These are phyloP conservation scores for Oxytorus armatus DNA, from an alignment of 2,888 invertebrate genomes.

Conservation along the genomic window DNA sequence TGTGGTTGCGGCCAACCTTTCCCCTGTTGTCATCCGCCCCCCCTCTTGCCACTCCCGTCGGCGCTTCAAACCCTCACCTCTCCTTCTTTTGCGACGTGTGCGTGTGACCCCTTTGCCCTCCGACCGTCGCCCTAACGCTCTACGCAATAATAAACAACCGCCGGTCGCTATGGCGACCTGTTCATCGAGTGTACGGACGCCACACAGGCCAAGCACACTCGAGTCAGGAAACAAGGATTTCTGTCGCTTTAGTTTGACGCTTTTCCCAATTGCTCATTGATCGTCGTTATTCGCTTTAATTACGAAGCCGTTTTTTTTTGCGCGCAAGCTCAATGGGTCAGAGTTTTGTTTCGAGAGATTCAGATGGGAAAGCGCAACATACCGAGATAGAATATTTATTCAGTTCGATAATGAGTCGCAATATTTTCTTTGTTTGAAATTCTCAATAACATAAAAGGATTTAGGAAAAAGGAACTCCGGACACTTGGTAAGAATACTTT, in stretches of 20 bases:
- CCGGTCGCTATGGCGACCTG: conserved; percentile 83
- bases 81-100: conserved; percentile 49
- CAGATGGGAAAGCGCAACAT: too few species aligned
- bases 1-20: conserved; percentile 80
- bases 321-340: too few species aligned
- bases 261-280: conserved; percentile 20
- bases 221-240: conserved; percentile 40
- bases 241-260: conserved; percentile 14
- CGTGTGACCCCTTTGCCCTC: conserved; percentile 69
- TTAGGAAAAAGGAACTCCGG: not conserved
- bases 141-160: conserved; percentile 84
- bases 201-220: conserved; percentile 23
- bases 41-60: conserved; percentile 53
- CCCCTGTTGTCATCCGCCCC: conserved; percentile 58
- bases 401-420: too few species aligned
- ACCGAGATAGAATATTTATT: too few species aligned
- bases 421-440: too few species aligned
- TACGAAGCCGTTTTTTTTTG: not conserved
- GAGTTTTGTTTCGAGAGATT: too few species aligned
- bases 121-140: conserved; percentile 73
- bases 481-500: not conserved
- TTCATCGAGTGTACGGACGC: conserved; percentile 82
- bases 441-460: not conserved
- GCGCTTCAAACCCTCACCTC: conserved; percentile 48
- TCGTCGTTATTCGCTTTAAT: conserved; percentile 10